A percentile compares a stretch with the other conserved stretches of the same genome.
phyloP scores from a whole-genome alignment of 2,888 invertebrate species.

The Mesorhabditis belari region DNA sequence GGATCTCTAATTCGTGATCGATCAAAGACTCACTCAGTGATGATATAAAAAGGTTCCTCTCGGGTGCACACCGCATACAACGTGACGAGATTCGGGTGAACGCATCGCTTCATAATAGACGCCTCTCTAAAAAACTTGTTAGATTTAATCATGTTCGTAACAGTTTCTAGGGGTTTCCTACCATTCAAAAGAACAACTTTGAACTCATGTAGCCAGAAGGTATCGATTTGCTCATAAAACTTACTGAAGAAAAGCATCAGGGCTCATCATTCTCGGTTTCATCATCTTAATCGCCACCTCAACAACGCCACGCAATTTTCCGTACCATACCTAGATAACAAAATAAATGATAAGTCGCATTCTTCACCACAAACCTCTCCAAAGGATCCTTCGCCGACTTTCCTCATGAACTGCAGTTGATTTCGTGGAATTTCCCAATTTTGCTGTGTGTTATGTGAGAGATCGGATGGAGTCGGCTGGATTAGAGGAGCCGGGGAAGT shows the following conservation, averaged over 20 bases:
- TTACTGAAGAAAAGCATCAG: conserved; percentile 77
- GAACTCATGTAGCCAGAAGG: neutral
- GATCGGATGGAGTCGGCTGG: conserved; percentile 91
- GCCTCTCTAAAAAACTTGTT: conserved; percentile 68
- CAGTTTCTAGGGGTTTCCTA: too few relatives aligned
- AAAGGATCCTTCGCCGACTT: conserved; percentile 64
- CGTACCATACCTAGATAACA: conserved; percentile 52
- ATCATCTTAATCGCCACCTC: conserved; percentile 97
- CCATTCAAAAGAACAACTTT: neutral
- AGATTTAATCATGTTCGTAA: neutral
- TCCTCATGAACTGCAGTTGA: conserved; percentile 77
- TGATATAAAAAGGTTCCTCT: conserved; percentile 87
- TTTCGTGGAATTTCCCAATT: conserved; percentile 90
- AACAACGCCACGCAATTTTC: conserved; percentile 83
- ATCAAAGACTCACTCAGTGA: conserved; percentile 62
- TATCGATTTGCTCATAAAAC: conserved; percentile 2
- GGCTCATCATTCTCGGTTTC: conserved; percentile 91
- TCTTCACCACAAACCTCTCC: conserved; percentile 14
- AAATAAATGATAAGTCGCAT: neutral
- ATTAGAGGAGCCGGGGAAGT: conserved; percentile 88
- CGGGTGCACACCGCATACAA: conserved; percentile 86
- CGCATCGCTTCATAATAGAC: conserved; percentile 95
- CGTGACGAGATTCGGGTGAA: conserved; percentile 88
- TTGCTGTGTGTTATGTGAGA: conserved; percentile 85
- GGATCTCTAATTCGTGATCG: neutral